phyloP scores from a whole-genome alignment of 1,140 invertebrate genomes.

The Ceratitis capitata region DNA sequence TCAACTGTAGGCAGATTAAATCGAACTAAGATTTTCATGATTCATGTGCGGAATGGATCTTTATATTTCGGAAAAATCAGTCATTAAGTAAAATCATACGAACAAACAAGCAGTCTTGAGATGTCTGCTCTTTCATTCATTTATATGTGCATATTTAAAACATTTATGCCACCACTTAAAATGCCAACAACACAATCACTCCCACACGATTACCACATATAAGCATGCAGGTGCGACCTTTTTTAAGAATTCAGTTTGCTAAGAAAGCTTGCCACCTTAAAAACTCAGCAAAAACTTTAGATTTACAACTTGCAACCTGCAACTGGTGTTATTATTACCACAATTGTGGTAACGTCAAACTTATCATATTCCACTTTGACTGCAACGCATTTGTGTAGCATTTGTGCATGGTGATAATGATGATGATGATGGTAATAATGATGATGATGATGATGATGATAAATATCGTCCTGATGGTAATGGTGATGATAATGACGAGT shows the following conservation, averaged over 20 bases:
- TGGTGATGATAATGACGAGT: constrained; percentile 5
- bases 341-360: neutral
- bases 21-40: no score
- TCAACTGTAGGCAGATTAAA: no score
- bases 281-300: neutral
- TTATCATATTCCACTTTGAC: constrained; percentile 8
- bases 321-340: constrained; percentile 18
- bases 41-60: no score
- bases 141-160: neutral
- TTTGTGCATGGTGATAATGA: neutral
- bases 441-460: no score
- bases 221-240: neutral
- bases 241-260: neutral
- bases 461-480: no score
- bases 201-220: neutral
- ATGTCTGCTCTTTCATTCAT: no score
- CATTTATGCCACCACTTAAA: neutral
- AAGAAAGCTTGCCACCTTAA: neutral
- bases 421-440: neutral
- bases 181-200: neutral
- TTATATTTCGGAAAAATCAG: no score
- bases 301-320: neutral
- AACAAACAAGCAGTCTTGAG: no score
- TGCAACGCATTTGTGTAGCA: neutral
- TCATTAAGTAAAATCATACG: no score